Evolutionary conservation across 2,888 invertebrate genomes (phyloP).

Genomic region (Meloe dianella): DNA sequence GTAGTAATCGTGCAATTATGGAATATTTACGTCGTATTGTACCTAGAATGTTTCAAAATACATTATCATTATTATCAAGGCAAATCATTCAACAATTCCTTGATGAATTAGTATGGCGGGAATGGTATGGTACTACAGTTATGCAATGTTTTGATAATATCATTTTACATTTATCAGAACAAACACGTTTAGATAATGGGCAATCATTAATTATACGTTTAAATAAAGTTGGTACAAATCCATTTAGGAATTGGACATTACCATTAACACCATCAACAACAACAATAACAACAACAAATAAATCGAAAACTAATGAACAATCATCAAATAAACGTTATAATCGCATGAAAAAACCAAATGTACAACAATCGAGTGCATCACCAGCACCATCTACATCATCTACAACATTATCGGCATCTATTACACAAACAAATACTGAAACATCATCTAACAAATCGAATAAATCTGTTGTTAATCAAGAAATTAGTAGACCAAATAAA

Average conservation of each 20-base stretch:
- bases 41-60: constrained; percentile 90
- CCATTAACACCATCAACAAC: not conserved
- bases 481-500: constrained; percentile 57
- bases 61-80: constrained; percentile 78
- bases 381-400: constrained; percentile 28
- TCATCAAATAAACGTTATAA: not conserved
- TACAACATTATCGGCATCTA: constrained; percentile 16
- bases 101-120: constrained; percentile 88
- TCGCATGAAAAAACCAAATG: not conserved
- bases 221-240: constrained; percentile 72
- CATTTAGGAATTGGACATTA: constrained; percentile 70
- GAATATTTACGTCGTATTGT: constrained; percentile 85
- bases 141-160: constrained; percentile 82
- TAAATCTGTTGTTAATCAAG: constrained; percentile 39
- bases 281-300: constrained; percentile 20
- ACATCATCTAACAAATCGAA: constrained; percentile 38
- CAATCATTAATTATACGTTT: constrained; percentile 69
- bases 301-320: not conserved
- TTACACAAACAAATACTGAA: constrained; percentile 42
- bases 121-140: constrained; percentile 80
- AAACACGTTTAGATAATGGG: constrained; percentile 72
- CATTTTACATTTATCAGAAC: constrained; percentile 78
- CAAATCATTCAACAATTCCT: constrained; percentile 90
- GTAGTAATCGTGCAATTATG: constrained; percentile 69
- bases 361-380: not conserved